A percentile compares a stretch with the other conserved stretches of the same genome.
phyloP scores from a whole-genome alignment of 2,113 vertebrate species.

The Myrmecophaga tridactyla region DNA sequence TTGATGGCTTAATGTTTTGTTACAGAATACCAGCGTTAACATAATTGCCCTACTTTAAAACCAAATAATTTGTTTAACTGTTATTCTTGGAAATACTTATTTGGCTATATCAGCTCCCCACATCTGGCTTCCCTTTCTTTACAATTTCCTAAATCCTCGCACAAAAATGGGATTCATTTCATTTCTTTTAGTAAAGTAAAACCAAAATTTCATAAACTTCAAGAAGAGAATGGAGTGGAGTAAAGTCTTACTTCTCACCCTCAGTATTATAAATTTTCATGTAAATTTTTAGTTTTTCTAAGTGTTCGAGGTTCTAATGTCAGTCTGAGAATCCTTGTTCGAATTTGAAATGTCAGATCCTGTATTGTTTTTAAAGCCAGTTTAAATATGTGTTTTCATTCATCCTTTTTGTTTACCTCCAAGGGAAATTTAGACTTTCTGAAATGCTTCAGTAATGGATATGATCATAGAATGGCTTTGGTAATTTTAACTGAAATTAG shows the following conservation, averaged over 20 bases:
- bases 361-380: neutral
- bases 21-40: neutral
- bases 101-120: accelerated
- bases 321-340: neutral
- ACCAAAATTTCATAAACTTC: neutral
- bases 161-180: neutral
- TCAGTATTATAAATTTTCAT: neutral
- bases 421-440: neutral
- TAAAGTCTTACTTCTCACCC: neutral
- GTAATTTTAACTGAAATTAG: no score
- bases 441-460: neutral
- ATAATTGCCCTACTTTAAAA: neutral
- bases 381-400: neutral
- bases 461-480: neutral
- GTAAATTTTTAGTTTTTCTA: neutral
- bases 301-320: neutral
- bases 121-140: neutral
- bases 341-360: neutral
- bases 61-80: accelerated
- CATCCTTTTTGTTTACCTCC: neutral
- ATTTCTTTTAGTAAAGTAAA: neutral
- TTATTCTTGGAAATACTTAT: no score
- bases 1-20: no score
- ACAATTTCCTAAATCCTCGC: neutral
- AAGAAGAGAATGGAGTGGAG: neutral